phyloP scores from a whole-genome alignment of 1,140 invertebrate genomes.

The Microplitis mediator region DNA sequence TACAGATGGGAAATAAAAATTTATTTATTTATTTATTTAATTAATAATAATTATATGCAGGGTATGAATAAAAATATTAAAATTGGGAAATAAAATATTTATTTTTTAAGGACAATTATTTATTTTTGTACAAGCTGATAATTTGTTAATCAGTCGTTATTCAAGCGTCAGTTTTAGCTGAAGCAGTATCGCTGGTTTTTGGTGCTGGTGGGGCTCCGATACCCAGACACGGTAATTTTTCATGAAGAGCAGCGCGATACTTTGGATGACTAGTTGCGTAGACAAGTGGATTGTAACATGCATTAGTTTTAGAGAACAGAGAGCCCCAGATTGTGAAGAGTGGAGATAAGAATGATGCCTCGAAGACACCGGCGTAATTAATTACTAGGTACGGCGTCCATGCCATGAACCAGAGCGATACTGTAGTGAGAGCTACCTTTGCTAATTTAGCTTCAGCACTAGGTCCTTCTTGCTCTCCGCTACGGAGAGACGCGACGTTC shows the following conservation, averaged over 20 bases:
- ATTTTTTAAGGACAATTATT: too few species aligned
- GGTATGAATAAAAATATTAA: too few species aligned
- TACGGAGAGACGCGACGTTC: constrained; percentile 80
- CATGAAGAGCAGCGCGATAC: constrained; percentile 73
- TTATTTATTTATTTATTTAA: too few species aligned
- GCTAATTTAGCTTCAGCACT: constrained; percentile 79
- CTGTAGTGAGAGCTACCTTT: constrained; percentile 80
- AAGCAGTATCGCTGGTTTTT: constrained; percentile 45
- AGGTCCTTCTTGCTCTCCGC: constrained; percentile 69
- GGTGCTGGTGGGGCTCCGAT: constrained; percentile 21
- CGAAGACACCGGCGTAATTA: constrained; percentile 78
- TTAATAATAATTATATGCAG: too few species aligned
- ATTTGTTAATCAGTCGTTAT: not conserved
- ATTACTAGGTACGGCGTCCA: constrained; percentile 86
- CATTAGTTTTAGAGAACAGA: constrained; percentile 79
- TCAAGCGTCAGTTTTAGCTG: not conserved
- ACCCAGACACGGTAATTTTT: constrained; percentile 73
- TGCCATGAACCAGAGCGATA: constrained; percentile 82
- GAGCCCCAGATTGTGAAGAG: constrained; percentile 79
- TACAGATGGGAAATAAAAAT: too few species aligned
- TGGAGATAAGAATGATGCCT: constrained; percentile 70
- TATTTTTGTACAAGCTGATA: too few species aligned
- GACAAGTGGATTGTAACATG: constrained; percentile 82
- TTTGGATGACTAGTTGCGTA: constrained; percentile 84
- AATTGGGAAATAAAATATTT: too few species aligned